phyloP scores from a whole-genome alignment of 1,140 invertebrate genomes.

The Drosophila busckii region DNA sequence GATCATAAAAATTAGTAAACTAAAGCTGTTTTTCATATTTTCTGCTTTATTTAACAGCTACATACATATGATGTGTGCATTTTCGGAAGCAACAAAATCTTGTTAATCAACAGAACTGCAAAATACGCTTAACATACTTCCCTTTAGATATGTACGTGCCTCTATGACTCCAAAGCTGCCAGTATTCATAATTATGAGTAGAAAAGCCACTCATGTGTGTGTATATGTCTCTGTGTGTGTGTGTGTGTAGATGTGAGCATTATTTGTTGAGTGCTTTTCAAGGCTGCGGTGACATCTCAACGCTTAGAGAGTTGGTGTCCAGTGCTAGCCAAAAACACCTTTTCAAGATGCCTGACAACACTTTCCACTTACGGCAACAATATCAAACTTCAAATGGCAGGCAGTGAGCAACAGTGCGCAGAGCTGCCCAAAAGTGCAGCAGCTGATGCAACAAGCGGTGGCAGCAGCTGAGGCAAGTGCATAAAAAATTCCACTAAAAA shows the following conservation, averaged over 20 bases:
- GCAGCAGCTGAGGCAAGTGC: slow-evolving; percentile 8
- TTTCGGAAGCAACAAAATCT: too few relatives aligned
- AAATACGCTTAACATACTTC: too few relatives aligned
- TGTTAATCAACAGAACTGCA: too few relatives aligned
- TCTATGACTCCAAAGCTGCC: too few relatives aligned
- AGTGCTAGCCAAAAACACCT: slow-evolving; percentile 1
- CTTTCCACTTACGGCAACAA: slow-evolving; percentile 48
- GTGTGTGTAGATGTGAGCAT: slow-evolving; percentile 13
- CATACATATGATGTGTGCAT: too few relatives aligned
- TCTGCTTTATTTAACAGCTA: too few relatives aligned
- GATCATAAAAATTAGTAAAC: too few relatives aligned
- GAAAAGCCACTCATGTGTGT: too few relatives aligned
- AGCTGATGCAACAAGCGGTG: background rate
- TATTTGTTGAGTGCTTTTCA: slow-evolving; percentile 70
- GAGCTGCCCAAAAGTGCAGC: slow-evolving; percentile 3
- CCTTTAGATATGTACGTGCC: too few relatives aligned
- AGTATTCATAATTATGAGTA: too few relatives aligned
- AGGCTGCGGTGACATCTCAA: slow-evolving; percentile 54
- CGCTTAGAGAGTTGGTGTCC: slow-evolving; percentile 22
- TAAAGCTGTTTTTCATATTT: too few relatives aligned
- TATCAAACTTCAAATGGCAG: slow-evolving; percentile 14
- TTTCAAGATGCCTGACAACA: slow-evolving; percentile 37
- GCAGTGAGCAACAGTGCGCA: slow-evolving; percentile 9
- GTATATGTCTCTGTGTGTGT: background rate
- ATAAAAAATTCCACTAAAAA: slow-evolving; percentile 40